Base-by-base conservation (phyloP, 2,888 invertebrate species). In the Pristionchus fissidentatus region DNA sequence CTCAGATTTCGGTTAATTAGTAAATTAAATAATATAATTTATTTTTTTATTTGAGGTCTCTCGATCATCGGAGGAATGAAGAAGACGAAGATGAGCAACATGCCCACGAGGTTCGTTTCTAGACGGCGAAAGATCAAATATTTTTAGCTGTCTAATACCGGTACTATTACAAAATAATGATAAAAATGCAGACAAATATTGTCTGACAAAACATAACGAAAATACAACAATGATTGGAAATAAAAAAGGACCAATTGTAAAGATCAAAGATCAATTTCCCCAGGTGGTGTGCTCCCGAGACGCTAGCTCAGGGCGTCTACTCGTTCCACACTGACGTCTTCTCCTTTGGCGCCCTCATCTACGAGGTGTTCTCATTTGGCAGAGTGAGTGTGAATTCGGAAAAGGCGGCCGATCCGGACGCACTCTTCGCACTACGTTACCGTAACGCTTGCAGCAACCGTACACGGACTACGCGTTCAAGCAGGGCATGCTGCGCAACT, bases 251-350 rank as follows among this genome's bases (percentile, higher is more conserved):
- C n/a, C n/a, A n/a, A n/a, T n/a, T n/a, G n/a, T 15, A 49, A 49
- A 29, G 62, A 62, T 62, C 1, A 66, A 22, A 19, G 66, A 66
- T 66, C 66, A 38, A 41, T 62, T 15, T 66, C 29, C 52, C 49
- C 3, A 80, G 80, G 60, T 80, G 80, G 80, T 26, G 26, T n/a
- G 80, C 80, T 1, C 80, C 80, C 35, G 80, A 80, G 60, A 80
- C 60, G 5, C n/a, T 80, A 2, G 60, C 41, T 13, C 57, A 80
- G n/a, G 80, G 80, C 38, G 43, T 29, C 4, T 80, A 57, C 43
- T 41, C 60, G 15, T 41, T 60, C 38, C 43, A 80, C 41, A 43
- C 80, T 29, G 80, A 80, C 60, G 41, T 57, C 41, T 80, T 60
- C 80, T 60, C 60, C 26, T 80, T 80, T 22, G 80, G 80, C 26